These are phyloP conservation scores for Neotoma lepida DNA, from an alignment of 2,113 vertebrate species.

Conservation along the genomic window DNA sequence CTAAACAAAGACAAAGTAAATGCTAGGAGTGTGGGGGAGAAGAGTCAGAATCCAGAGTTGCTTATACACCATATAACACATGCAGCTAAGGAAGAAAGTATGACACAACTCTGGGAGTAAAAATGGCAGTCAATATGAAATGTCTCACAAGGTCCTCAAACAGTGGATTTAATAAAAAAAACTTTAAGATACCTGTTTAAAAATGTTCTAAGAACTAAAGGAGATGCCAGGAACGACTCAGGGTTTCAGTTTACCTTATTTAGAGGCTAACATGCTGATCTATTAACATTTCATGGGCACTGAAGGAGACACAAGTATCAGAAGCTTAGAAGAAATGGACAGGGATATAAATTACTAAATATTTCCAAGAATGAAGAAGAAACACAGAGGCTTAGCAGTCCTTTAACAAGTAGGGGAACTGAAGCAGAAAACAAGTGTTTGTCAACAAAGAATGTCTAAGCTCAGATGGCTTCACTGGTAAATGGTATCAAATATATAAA, in stretches of 20 bases:
- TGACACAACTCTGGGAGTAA: neutral
- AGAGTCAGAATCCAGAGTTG: neutral
- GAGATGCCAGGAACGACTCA: neutral
- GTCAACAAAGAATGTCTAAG: no score
- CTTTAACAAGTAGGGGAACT: no score
- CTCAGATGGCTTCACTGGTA: no score
- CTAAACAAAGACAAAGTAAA: neutral
- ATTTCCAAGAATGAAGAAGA: no score
- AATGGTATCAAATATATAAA: no score
- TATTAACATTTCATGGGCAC: neutral
- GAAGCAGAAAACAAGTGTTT: no score
- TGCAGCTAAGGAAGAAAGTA: neutral
- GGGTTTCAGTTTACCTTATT: neutral
- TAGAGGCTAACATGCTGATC: neutral
- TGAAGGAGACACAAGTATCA: neutral
- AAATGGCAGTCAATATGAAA: neutral
- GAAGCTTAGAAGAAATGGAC: no score
- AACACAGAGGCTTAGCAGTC: no score
- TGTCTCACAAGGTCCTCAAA: neutral
- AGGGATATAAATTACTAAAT: no score
- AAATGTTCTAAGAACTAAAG: constrained; percentile 1
- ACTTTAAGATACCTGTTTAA: neutral
- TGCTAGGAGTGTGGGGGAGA: neutral
- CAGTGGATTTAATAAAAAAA: neutral
- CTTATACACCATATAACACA: neutral